Percentiles rank a stretch among this genome's conserved stretches.
phyloP scores from a whole-genome alignment of 2,113 vertebrate species.

The Smithornis capensis region DNA sequence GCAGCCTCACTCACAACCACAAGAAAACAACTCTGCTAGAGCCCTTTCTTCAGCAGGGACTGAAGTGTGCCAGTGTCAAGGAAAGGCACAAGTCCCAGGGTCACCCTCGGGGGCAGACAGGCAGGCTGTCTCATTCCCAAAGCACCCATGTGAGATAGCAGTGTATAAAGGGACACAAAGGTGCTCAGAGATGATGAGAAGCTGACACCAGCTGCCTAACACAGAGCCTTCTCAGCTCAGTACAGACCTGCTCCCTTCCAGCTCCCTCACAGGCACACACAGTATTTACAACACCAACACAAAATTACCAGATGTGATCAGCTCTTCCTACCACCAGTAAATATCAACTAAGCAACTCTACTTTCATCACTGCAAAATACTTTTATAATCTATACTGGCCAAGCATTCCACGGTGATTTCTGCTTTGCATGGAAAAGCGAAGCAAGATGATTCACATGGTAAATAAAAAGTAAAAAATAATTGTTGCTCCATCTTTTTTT shows the following conservation, averaged over 20 bases:
- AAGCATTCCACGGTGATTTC: not conserved
- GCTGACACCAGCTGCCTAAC: not conserved
- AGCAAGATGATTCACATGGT: not conserved
- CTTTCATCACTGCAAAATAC: not conserved
- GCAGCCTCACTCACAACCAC: not conserved
- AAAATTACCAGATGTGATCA: not conserved
- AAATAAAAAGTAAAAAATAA: not conserved
- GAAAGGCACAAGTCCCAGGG: not conserved
- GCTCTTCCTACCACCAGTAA: not conserved
- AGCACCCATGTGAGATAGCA: fast-evolving
- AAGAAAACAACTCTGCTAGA: not conserved
- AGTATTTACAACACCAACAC: not conserved
- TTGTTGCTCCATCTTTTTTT: not conserved
- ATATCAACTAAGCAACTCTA: not conserved
- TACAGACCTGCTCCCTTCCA: not conserved
- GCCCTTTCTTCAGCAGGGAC: not conserved
- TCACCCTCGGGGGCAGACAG: fast-evolving
- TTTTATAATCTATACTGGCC: not conserved
- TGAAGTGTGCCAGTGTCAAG: not conserved
- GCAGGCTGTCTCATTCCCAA: not conserved
- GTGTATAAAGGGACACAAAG: fast-evolving
- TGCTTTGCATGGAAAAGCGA: not conserved
- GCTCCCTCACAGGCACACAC: not conserved
- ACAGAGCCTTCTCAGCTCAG: not conserved
- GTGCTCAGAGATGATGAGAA: not conserved